These are phyloP conservation scores for Halichondria panicea DNA, from an alignment of 37 sponge, comb jelly and placozoan species.

Conservation along the genomic window DNA sequence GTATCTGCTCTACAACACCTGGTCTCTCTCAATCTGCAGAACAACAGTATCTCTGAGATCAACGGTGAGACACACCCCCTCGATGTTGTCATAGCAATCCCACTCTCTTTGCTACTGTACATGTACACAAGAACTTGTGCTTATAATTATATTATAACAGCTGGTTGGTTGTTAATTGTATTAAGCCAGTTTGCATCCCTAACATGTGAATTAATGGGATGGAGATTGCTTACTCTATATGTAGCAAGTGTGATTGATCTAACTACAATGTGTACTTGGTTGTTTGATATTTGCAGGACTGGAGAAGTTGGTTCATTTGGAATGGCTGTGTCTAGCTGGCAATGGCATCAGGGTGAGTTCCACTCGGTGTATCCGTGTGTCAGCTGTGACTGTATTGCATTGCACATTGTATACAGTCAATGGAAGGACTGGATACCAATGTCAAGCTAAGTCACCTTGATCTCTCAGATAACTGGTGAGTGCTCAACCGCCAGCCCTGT, in stretches of 20 bases:
- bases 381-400: background rate
- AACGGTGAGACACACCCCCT: no score
- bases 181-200: no score
- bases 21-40: constrained; percentile 60
- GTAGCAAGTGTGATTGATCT: background rate
- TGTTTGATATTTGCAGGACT: constrained; percentile 20
- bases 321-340: constrained; percentile 68
- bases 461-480: constrained; percentile 68
- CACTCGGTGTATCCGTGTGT: no score
- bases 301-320: constrained; percentile 22
- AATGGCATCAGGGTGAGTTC: constrained; percentile 68
- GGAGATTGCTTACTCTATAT: background rate
- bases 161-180: no score
- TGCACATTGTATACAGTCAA: background rate
- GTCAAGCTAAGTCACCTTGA: constrained; percentile 39
- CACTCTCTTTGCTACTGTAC: background rate
- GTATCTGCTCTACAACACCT: constrained; percentile 26
- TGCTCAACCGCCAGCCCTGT: background rate
- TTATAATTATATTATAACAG: no score
- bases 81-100: background rate
- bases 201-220: background rate
- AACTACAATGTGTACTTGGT: background rate
- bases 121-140: background rate
- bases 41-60: constrained; percentile 62
- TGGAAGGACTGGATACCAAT: constrained; percentile 9